Base-by-base conservation (phyloP, 2,888 invertebrate genomes). In the Dynastes maya region DNA sequence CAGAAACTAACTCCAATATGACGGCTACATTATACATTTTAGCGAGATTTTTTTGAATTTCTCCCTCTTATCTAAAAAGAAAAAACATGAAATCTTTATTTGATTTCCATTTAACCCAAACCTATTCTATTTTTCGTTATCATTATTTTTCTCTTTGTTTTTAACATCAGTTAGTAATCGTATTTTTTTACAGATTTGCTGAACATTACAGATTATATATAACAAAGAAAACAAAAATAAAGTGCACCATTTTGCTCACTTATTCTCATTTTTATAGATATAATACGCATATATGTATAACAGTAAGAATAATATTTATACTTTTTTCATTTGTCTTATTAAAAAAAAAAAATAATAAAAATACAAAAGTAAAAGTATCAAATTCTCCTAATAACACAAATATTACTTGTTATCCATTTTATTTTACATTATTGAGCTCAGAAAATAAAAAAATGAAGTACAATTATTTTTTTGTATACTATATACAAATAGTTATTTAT, bases 181-280 rank as follows among this genome's bases (percentile, higher is more conserved):
- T 22, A 16, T 55, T 22, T 22, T 16, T 55, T 55, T 55, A 55
- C 55, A 55, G 16, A 27, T 65, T 4, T 80, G 83, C 84, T 85
- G 87, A 82, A 87, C 85, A 87, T 86, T 86, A 86, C 86, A 45
- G 8, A 45, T 45, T 32, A 11, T 45, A 8, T 45, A 87, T 86
- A 87, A 87, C 87, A 87, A 87, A 86, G 84, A 83, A 83, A 45
- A 11, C 22, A 32, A 84, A 82, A 85, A 86, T 85, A 86, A 85
- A 83, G 86, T 85, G 84, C 84, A 83, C 83, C 80, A 81, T 76
- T 83, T 72, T 27, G n/a, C 22, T 45, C 27, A 16, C 22, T 40
- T 53, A 55, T 70, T 40, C 58, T 32, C 45, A 71, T 74, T 51
- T 61, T 84, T 84, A 85, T 55, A 55, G 16, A 77, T 82, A 82